Evolutionary conservation across 2,797 vertebrate species (phyloP).

Genomic region (Phylloscopus collybita): DNA sequence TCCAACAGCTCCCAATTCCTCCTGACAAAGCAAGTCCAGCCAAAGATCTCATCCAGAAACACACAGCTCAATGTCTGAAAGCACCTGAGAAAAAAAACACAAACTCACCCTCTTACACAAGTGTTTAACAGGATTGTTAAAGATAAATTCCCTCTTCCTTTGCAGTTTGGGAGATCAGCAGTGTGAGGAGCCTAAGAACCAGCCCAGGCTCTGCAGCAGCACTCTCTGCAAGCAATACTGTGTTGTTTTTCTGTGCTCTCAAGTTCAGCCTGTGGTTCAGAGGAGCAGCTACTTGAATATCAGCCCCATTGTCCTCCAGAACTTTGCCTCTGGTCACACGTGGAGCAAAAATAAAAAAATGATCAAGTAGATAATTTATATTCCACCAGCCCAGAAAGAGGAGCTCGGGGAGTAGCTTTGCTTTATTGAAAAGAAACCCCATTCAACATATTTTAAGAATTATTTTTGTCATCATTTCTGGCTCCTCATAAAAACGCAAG

Average conservation of each 20-base stretch:
- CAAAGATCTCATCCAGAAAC: not conserved
- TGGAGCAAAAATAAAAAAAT: not conserved
- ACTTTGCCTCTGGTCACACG: not conserved
- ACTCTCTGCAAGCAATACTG: not conserved
- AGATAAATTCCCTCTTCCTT: not conserved
- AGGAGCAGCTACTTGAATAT: slow-evolving; percentile 35
- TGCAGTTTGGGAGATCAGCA: not conserved
- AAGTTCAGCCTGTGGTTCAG: slow-evolving; percentile 24
- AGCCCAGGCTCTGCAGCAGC: not conserved
- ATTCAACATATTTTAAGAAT: not conserved
- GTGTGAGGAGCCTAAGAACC: not conserved
- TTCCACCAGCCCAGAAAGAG: not conserved
- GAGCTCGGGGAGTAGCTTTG: not conserved
- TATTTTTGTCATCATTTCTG: not conserved
- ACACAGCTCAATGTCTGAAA: not conserved
- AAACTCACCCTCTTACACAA: not conserved
- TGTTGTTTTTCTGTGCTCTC: not conserved
- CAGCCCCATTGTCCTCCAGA: slow-evolving; percentile 44
- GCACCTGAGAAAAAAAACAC: not conserved
- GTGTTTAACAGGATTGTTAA: not conserved
- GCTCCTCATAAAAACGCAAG: slow-evolving; percentile 12
- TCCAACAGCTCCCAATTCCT: not conserved
- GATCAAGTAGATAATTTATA: not conserved
- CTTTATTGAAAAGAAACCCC: not conserved
- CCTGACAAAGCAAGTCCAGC: not conserved